phyloP scores from a whole-genome alignment of 2,888 invertebrate species.

The Acutogordius australiensis region DNA sequence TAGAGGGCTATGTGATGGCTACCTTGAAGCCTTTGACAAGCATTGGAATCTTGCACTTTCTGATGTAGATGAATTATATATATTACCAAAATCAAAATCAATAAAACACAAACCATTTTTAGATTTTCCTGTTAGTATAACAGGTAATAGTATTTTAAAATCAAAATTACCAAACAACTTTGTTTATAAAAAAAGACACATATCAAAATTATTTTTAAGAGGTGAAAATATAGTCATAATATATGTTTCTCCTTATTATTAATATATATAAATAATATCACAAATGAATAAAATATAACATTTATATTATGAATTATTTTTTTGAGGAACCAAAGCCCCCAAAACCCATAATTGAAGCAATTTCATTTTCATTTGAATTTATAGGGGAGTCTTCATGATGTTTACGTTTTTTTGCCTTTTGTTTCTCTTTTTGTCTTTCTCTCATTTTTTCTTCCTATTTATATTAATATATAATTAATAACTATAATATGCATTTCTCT shows the following conservation, averaged over 20 bases:
- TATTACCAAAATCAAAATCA: constrained; percentile 8
- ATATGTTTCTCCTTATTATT: constrained; percentile 8
- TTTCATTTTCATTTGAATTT: not conserved
- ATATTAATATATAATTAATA: not conserved
- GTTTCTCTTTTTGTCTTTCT: not conserved
- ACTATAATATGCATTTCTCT: no score
- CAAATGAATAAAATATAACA: no score
- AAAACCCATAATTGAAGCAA: constrained; percentile 3
- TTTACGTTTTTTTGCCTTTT: not conserved
- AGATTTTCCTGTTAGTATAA: not conserved
- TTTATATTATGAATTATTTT: constrained; percentile 9
- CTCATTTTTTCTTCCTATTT: not conserved
- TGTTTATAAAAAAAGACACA: not conserved
- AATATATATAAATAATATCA: no score
- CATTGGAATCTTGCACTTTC: constrained; percentile 47
- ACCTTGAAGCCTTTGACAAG: constrained; percentile 56
- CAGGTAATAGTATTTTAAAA: not conserved
- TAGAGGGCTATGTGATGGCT: constrained; percentile 28
- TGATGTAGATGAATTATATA: constrained; percentile 17
- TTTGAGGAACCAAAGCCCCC: not conserved
- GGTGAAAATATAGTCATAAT: constrained; percentile 5
- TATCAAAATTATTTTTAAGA: not conserved
- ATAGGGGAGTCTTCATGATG: not conserved
- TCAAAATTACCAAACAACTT: not conserved
- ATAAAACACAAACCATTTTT: not conserved